Conservation (phyloP, 2,113 vertebrate genomes). For the Vombatus ursinus region DNA sequence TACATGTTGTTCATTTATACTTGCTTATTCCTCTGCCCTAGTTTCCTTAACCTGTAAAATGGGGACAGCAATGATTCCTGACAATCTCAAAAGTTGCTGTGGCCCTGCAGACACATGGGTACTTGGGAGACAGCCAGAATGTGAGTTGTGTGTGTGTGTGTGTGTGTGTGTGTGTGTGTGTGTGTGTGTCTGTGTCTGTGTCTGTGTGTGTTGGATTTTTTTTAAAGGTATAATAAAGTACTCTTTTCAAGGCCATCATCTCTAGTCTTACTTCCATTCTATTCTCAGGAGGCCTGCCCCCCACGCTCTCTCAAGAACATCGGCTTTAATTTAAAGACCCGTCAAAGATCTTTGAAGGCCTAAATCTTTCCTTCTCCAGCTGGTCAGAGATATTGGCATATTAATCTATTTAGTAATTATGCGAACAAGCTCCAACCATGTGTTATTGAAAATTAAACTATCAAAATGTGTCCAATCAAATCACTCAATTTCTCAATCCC, state of each 20-base stretch:
- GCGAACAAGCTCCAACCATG: constrained; percentile 71
- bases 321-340: constrained; percentile 68
- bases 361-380: constrained; percentile 67
- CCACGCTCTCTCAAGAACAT: constrained; percentile 59
- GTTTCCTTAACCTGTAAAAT: neutral
- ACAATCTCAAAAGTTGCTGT: neutral
- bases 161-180: neutral
- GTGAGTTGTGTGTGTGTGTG: neutral
- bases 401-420: constrained; percentile 79
- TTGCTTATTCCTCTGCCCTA: neutral
- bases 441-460: constrained; percentile 80
- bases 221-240: constrained; percentile 42
- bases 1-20: neutral
- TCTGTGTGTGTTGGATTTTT: constrained; percentile 6
- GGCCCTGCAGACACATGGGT: neutral
- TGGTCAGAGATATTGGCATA: constrained; percentile 78
- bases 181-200: too few species aligned
- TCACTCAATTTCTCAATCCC: constrained; percentile 60
- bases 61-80: neutral
- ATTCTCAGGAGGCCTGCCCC: constrained; percentile 22
- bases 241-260: constrained; percentile 16
- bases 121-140: neutral
- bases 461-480: constrained; percentile 78
- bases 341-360: constrained; percentile 64
- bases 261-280: neutral